Evolutionary conservation across 2,113 vertebrate species (phyloP).

Genomic region (Numenius arquata): DNA sequence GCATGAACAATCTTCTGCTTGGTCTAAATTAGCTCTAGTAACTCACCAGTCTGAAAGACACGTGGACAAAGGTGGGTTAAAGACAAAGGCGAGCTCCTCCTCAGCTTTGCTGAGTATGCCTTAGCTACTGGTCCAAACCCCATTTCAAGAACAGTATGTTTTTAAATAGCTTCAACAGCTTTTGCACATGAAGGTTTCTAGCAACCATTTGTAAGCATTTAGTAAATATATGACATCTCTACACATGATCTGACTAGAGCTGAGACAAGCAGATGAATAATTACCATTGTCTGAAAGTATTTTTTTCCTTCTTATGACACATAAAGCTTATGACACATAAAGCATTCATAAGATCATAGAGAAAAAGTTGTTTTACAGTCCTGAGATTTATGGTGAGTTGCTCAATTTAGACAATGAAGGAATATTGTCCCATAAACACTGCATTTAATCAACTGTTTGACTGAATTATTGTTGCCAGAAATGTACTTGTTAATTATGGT

Average conservation of each 20-base stretch:
- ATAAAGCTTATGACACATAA: background rate
- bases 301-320: background rate
- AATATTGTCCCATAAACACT: background rate
- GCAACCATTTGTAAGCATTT: background rate
- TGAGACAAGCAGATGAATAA: background rate
- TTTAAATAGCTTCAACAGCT: background rate
- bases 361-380: background rate
- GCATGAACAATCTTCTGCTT: background rate
- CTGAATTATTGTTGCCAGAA: slow-evolving; percentile 11
- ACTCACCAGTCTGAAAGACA: background rate
- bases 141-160: background rate
- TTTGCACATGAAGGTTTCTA: background rate
- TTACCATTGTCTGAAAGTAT: background rate
- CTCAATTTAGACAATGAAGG: background rate
- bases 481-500: background rate
- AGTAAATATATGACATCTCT: background rate
- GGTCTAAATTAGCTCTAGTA: background rate
- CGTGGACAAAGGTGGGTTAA: background rate
- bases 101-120: background rate
- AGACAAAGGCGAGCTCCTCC: background rate
- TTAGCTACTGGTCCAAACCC: background rate
- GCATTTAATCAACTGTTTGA: background rate
- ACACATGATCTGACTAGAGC: background rate
- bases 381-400: background rate
- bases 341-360: background rate